A percentile compares a stretch with the other conserved stretches of the same genome.
Evolutionary conservation across 2,888 invertebrate genomes (phyloP).

Genomic region (Eupithecia exiguata): DNA sequence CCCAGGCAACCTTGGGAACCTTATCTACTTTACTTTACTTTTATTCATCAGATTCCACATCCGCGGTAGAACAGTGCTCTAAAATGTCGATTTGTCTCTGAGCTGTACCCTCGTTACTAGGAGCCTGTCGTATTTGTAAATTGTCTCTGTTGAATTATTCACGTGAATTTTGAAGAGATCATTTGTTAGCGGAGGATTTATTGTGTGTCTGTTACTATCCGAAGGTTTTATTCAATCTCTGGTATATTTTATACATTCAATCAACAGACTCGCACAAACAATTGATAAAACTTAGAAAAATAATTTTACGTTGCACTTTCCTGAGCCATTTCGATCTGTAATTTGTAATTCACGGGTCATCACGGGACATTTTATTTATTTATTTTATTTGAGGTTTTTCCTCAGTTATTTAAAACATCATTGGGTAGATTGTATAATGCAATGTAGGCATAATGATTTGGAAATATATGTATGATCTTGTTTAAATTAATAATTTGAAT

Average conservation of each 20-base stretch:
- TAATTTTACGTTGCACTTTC: too few species aligned
- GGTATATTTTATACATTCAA: neutral
- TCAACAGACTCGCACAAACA: too few species aligned
- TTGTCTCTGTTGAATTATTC: slow-evolving; percentile 62
- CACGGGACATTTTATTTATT: too few species aligned
- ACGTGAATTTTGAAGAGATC: slow-evolving; percentile 61
- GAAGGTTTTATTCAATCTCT: neutral
- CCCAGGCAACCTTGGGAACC: too few species aligned
- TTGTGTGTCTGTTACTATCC: slow-evolving; percentile 9
- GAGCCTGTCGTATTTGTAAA: slow-evolving; percentile 14
- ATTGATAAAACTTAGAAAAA: neutral
- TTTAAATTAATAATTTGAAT: too few species aligned
- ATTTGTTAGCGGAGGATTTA: slow-evolving; percentile 32
- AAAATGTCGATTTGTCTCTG: neutral
- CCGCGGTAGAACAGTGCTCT: neutral
- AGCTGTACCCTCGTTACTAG: slow-evolving; percentile 12
- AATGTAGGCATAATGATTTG: too few species aligned
- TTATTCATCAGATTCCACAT: neutral
- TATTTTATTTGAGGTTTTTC: too few species aligned
- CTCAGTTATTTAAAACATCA: too few species aligned
- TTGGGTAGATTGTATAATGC: too few species aligned
- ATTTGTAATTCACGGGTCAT: too few species aligned
- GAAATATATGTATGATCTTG: too few species aligned
- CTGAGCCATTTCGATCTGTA: neutral
- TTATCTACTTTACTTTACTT: too few species aligned